These are phyloP conservation scores for Lepus americanus DNA, from an alignment of 2,113 vertebrate species.

Conservation along the genomic window DNA sequence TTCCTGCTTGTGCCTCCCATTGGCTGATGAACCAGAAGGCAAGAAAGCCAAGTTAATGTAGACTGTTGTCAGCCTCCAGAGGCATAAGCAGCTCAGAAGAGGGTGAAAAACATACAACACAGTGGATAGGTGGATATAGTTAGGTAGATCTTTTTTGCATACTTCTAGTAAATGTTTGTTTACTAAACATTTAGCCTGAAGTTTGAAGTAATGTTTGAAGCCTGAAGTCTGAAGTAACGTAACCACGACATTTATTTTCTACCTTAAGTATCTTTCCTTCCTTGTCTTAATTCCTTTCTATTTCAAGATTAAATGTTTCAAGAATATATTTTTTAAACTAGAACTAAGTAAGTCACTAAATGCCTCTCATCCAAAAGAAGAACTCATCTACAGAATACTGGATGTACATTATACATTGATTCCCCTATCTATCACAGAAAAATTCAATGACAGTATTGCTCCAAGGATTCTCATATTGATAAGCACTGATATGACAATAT, in stretches of 20 bases:
- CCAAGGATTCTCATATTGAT: background rate
- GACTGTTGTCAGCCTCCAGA: background rate
- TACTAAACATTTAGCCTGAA: background rate
- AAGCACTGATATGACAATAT: conserved; percentile 6
- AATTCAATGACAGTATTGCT: background rate
- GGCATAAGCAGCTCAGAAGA: background rate
- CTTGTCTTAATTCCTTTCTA: conserved; percentile 1
- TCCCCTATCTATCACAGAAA: background rate
- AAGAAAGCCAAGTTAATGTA: background rate
- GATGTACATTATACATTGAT: background rate
- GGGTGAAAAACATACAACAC: background rate
- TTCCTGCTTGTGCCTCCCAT: background rate
- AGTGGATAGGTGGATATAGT: background rate
- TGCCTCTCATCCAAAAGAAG: background rate
- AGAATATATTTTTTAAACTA: conserved; percentile 56
- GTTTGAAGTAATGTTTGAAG: background rate
- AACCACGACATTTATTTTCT: conserved; percentile 30
- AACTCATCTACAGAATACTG: background rate
- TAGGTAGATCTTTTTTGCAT: background rate
- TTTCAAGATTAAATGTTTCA: conserved; percentile 21
- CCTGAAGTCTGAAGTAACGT: background rate
- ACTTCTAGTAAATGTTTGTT: background rate
- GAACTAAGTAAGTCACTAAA: background rate
- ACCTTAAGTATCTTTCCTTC: background rate
- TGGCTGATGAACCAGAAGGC: background rate